Evolutionary conservation across 2,113 vertebrate species (phyloP), one percentile per base, ranked within the genome.

Genomic region (Melanerpes aurifrons): DNA sequence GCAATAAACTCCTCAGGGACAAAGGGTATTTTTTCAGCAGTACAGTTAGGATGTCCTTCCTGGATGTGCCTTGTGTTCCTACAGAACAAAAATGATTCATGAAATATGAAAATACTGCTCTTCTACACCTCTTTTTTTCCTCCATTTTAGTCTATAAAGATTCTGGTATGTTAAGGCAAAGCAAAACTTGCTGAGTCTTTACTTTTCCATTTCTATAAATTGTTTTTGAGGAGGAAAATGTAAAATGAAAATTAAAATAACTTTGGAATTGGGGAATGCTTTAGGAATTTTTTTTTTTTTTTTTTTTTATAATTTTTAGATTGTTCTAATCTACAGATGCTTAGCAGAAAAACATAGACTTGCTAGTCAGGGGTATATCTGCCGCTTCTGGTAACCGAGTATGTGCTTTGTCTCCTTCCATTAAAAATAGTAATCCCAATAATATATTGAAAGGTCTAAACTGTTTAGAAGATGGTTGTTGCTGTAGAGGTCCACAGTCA

Each of bases 401-500:
- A 21, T 94, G 62, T 75, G 70, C 91, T 94, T 96, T 96, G 93
- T 95, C 82, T 94, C 40, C 24, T 59, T 92, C 59, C 7, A 71
- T 94, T 96, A 95, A 93, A 95, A 94, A 94, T 87, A 95, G 93
- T 58, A 91, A 91, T 87, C 45, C 76, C 62, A 69, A 68, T 85
- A 90, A 87, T 87, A 81, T 31, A 5, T 12, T 14, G 21, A 90
- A 69, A 75, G 53, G 72, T 89, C 61, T 54, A 54, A 67, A 75
- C 53, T 83, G 12, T 68, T 92, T 48, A 3, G 40, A 80, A 92
- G 72, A 86, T 77, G 89, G 56, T 17, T 86, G 78, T 89, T 95
- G 86, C 93, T 93, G 61, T 47, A 64, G 87, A 96, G 95, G 97
- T 92, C 97, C 26, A 8, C 95, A 90, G 96, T 97, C 96, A 97